phyloP scores from a whole-genome alignment of 2,797 vertebrate genomes.

The Onychomys arenicola region DNA sequence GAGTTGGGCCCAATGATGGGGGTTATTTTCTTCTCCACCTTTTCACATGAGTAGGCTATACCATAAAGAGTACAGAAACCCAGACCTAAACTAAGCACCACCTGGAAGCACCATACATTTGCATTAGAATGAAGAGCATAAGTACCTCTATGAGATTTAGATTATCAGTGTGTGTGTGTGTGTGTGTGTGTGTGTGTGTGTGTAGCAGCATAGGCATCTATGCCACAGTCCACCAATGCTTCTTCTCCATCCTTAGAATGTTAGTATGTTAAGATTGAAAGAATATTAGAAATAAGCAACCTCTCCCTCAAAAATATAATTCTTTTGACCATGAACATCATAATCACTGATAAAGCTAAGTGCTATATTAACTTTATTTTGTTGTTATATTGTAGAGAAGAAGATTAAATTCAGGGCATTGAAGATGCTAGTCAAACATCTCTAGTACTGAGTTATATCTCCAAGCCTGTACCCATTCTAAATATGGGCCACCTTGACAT shows the following conservation, averaged over 20 bases:
- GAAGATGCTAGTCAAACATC: not conserved
- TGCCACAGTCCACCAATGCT: not conserved
- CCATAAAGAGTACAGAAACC: not conserved
- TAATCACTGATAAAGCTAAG: slow-evolving; percentile 43
- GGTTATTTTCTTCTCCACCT: not conserved
- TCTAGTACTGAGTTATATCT: not conserved
- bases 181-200: not conserved
- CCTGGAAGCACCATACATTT: not conserved
- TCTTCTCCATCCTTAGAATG: not conserved
- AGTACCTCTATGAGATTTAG: not conserved
- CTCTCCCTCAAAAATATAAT: not conserved
- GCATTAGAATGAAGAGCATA: not conserved
- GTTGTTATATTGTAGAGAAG: not conserved
- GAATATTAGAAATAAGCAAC: slow-evolving; percentile 42
- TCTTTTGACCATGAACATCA: not conserved
- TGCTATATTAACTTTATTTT: not conserved
- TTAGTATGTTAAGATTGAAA: not conserved
- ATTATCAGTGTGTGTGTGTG: not conserved
- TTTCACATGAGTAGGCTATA: not conserved
- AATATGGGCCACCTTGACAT: slow-evolving; percentile 64
- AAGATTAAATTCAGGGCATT: not conserved
- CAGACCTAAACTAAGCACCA: not conserved
- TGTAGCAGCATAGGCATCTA: not conserved
- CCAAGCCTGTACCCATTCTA: slow-evolving; percentile 40
- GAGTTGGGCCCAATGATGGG: not conserved